These are phyloP conservation scores for Marmota flaviventris DNA, from an alignment of 2,113 vertebrate genomes.

Conservation along the genomic window DNA sequence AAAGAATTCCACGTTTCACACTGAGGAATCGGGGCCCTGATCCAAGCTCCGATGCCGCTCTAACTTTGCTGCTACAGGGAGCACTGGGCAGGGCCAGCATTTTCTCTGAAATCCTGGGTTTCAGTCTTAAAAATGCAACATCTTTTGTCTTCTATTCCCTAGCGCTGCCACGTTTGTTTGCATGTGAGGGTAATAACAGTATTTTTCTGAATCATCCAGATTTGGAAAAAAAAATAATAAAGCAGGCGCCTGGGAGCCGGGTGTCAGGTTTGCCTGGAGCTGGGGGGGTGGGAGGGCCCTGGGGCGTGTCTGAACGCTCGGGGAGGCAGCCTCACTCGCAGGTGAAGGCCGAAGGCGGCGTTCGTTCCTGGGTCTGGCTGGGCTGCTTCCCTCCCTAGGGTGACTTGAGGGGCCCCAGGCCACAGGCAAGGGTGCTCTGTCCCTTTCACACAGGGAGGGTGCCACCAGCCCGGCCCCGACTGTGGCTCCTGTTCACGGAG, in stretches of 20 bases:
- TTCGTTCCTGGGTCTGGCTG: background rate
- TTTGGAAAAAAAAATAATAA: constrained; percentile 27
- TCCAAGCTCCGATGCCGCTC: background rate
- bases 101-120: background rate
- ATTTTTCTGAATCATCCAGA: constrained; percentile 40
- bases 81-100: background rate
- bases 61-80: background rate
- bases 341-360: background rate
- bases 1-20: background rate
- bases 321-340: rapidly evolving
- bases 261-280: constrained; percentile 50
- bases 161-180: constrained; percentile 64
- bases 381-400: background rate
- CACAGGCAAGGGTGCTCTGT: rapidly evolving
- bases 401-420: background rate
- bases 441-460: background rate
- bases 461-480: background rate
- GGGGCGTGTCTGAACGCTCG: background rate
- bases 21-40: background rate
- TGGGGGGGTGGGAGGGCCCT: background rate
- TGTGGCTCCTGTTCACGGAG: constrained; percentile 12
- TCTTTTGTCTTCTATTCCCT: constrained; percentile 7
- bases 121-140: background rate
- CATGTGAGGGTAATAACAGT: constrained; percentile 60
- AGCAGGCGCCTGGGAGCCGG: constrained; percentile 50